Evolutionary conservation across 2,113 vertebrate species (phyloP), one percentile per base, ranked within the genome.

Genomic region (Boleophthalmus pectinirostris): DNA sequence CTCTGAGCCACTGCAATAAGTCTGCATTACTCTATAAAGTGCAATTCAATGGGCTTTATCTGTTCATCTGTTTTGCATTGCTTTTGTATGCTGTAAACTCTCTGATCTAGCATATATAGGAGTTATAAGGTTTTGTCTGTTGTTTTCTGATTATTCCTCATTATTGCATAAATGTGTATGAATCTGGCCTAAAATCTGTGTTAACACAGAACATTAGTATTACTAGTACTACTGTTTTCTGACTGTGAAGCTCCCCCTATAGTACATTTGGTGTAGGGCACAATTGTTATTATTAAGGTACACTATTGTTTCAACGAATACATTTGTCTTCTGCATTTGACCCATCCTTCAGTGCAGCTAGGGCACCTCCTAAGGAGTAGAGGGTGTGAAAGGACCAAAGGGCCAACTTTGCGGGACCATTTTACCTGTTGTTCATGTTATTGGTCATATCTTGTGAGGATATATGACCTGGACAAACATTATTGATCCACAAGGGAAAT

Each of bases 61-160:
- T 33, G 20, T 43, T 64, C 33, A 38, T 38, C 16, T 64, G 61
- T 64, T 64, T 64, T 63, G 60, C 61, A 64, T 64, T 43, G 29
- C 43, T 64, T 64, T 64, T 15, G 24, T 25, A 15, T 14, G 54
- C 15, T 20, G 49, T 51, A 51, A 56, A 56, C 53, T 10, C 21
- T 24, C 56, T 57, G 14, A 15, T 57, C 56, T 13, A 24, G 21
- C 56, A 57, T 23, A 58, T 51, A 51, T 7, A 20, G 6, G 51
- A 54, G 51, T 10, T 54, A 10, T 21, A 54, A n/a, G n/a, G 49
- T 8, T 54, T 54, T n/a, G 1, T n/a, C 18, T n/a, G 21, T 11
- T n/a, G 51, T 1, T 54, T 54, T 54, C 16, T 51, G 49, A 51
- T 51, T 51, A 7, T 51, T 51, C 15, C 15, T n/a, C 8, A n/a